phyloP scores from a whole-genome alignment of 1,140 invertebrate genomes.

The Oscheius sp. region DNA sequence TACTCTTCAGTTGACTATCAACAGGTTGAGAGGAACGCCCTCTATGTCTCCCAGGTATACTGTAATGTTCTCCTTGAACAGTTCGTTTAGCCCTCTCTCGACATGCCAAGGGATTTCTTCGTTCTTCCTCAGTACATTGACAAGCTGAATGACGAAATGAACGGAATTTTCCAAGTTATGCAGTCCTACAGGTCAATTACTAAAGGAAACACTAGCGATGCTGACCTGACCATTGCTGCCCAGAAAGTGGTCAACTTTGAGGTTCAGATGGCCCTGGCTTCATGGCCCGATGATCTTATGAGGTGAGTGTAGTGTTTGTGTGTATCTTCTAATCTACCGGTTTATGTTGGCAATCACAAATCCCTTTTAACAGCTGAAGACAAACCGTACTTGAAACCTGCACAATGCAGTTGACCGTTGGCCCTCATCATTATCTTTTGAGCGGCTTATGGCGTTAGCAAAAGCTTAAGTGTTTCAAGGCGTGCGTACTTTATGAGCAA shows the following conservation, averaged over 20 bases:
- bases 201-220: conserved; percentile 2
- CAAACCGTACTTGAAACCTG: too few relatives aligned
- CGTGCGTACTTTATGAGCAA: too few relatives aligned
- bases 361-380: too few relatives aligned
- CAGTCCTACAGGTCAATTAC: conserved; percentile 4
- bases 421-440: too few relatives aligned
- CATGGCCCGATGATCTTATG: conserved; percentile 47
- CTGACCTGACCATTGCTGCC: conserved; percentile 15
- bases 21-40: conserved; percentile 35
- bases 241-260: conserved; percentile 43
- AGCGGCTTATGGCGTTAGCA: too few relatives aligned
- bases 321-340: too few relatives aligned
- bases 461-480: too few relatives aligned
- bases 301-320: too few relatives aligned
- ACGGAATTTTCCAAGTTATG: conserved; percentile 12
- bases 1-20: conserved; percentile 42
- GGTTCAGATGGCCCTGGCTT: conserved; percentile 43
- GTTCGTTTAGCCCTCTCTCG: conserved; percentile 39
- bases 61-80: too few relatives aligned
- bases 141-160: conserved; percentile 34
- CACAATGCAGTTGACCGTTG: too few relatives aligned
- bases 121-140: conserved; percentile 43
- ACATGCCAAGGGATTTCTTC: conserved; percentile 43
- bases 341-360: too few relatives aligned
- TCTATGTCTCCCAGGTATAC: conserved; percentile 51